These are phyloP conservation scores for Drosophila lacertosa DNA, from an alignment of 1,140 invertebrate genomes.

Conservation along the genomic window DNA sequence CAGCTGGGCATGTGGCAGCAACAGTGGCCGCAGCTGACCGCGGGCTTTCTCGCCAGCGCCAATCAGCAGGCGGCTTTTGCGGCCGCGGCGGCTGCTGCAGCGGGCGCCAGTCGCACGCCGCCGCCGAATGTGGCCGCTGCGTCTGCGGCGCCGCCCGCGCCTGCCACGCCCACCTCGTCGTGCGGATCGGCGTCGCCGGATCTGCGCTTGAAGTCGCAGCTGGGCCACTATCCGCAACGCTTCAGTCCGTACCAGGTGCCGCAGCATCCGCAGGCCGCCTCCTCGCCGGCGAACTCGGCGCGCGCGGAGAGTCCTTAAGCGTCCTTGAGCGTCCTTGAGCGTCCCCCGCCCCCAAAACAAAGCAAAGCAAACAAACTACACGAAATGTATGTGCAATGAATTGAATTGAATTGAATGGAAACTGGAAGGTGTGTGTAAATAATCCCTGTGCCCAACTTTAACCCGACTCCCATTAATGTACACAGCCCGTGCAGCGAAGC, in stretches of 20 bases:
- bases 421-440: constrained; percentile 48
- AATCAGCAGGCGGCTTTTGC: constrained; percentile 78
- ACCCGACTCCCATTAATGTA: constrained; percentile 31
- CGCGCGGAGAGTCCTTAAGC: constrained; percentile 65
- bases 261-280: constrained; percentile 59
- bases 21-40: constrained; percentile 83
- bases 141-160: constrained; percentile 52
- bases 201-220: constrained; percentile 61
- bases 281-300: constrained; percentile 62
- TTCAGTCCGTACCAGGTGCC: constrained; percentile 83
- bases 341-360: not conserved
- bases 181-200: constrained; percentile 79
- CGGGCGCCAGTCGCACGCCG: constrained; percentile 66
- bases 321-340: too few species aligned
- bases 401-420: too few species aligned
- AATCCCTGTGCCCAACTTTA: not conserved
- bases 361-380: constrained; percentile 9
- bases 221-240: constrained; percentile 76
- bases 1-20: constrained; percentile 84
- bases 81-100: constrained; percentile 65
- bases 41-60: constrained; percentile 80
- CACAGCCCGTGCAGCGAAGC: constrained; percentile 35
- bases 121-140: constrained; percentile 37
- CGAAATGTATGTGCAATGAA: constrained; percentile 77
- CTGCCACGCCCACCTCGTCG: constrained; percentile 71